Percentiles rank a stretch among this genome's conserved stretches.
These are phyloP conservation scores for Apis mellifera DNA, from an alignment of 1,140 invertebrate genomes.

Conservation along the genomic window DNA sequence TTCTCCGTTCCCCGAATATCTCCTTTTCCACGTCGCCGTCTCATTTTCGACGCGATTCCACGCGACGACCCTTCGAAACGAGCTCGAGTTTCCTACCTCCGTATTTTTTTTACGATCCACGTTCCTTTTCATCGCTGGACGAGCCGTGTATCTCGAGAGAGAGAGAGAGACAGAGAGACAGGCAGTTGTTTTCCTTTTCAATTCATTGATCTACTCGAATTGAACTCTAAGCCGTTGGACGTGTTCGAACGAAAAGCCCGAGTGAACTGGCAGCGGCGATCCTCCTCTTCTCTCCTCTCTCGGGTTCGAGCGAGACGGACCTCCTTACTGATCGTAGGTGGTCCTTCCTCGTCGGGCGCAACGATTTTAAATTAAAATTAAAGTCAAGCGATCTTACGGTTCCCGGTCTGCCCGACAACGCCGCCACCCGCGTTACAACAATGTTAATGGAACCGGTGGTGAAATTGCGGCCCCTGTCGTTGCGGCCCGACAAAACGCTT, in stretches of 20 bases:
- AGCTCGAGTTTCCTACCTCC: no score
- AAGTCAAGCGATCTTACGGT: conserved; percentile 74
- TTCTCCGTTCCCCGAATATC: no score
- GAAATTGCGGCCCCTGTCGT: conserved; percentile 69
- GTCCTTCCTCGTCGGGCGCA: conserved; percentile 71
- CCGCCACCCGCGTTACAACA: conserved; percentile 72
- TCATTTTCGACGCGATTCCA: no score
- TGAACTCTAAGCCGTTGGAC: conserved; percentile 56
- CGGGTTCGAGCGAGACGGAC: conserved; percentile 59
- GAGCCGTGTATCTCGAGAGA: no score
- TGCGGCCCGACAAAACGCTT: conserved; percentile 21
- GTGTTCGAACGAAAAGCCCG: conserved; percentile 51
- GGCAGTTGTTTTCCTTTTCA: conserved; percentile 20
- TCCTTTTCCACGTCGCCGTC: no score
- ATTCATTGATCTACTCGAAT: conserved; percentile 54
- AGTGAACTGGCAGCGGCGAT: conserved; percentile 55
- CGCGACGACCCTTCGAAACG: no score
- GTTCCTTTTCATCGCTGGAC: conserved; percentile 4
- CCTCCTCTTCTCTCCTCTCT: conserved; percentile 53
- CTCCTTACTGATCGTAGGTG: conserved; percentile 76
- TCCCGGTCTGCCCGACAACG: conserved; percentile 68
- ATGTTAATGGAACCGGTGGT: conserved; percentile 74
- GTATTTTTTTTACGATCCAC: background rate
- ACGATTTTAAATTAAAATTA: conserved; percentile 81
- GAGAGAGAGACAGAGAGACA: no score